Evolutionary conservation across 2,797 vertebrate species (phyloP), one percentile per base, ranked within the genome.

Genomic region (Menidia menidia): DNA sequence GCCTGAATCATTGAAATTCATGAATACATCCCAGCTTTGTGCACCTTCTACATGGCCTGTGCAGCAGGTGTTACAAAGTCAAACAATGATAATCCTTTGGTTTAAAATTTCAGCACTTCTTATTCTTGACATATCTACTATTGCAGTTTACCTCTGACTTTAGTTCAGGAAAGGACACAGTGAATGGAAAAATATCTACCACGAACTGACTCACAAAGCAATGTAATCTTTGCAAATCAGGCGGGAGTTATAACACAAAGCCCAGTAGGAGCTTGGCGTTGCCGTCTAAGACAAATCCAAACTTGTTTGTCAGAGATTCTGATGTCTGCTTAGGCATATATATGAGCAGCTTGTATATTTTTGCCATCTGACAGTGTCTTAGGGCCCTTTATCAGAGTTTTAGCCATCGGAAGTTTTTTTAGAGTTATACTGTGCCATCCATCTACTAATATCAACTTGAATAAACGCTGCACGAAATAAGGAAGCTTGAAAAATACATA

Each of bases 381-480:
- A 42, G 39, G 57, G 50, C 43, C 50, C 25, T 61, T 73, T 60
- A 44, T 47, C 43, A 55, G 45, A 47, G 47, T 54, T 71, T 53
- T 39, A 57, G 58, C 25, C 35, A 19, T 60, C 62, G 78, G 71
- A 77, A 19, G 65, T 71, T 69, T 77, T 16, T 55, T 45, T 64
- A 43, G 8, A 30, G n/a, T 57, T 50, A 61, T 45, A 80, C 80
- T 71, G 43, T 47, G 57, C 33, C 61, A 54, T 76, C 47, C 15
- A 12, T 53, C 19, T 35, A 39, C 59, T 75, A 62, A 84, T 87
- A 56, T 69, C 33, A 73, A 82, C 41, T 75, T 60, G 65, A 51
- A 70, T 60, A 70, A 45, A 64, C 39, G 31, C 43, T 58, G 30
- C 41, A 68, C 48, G 53, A 72, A 63, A 57, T 64, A 43, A 30